Evolutionary conservation across 2,113 vertebrate genomes (phyloP).

Genomic region (Asarcornis scutulata): DNA sequence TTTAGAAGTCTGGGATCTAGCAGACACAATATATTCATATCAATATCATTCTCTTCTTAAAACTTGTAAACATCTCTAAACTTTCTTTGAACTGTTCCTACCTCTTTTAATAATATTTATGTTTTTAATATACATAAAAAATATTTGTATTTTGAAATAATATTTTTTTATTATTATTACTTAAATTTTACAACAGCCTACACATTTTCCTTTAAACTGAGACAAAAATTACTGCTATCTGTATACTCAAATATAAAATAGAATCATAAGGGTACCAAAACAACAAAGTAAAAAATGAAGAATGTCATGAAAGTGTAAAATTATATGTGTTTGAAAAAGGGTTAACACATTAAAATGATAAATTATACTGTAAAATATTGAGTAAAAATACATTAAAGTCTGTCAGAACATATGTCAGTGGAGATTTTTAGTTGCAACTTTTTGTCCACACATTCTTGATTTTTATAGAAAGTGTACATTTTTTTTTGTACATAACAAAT

Average conservation of each 20-base stretch:
- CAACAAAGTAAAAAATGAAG: accelerated
- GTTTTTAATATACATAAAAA: neutral
- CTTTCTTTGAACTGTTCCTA: neutral
- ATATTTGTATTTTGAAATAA: neutral
- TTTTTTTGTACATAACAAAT: neutral
- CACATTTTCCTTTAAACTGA: neutral
- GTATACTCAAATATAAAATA: neutral
- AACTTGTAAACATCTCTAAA: neutral
- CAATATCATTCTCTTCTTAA: neutral
- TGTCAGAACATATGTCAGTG: neutral
- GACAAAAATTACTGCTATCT: neutral
- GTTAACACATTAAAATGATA: neutral
- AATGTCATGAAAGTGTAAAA: neutral
- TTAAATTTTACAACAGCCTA: neutral
- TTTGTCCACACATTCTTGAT: neutral
- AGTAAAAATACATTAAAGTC: neutral
- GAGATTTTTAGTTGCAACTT: neutral
- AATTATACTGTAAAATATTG: neutral
- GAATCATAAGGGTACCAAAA: neutral
- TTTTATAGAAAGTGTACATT: neutral
- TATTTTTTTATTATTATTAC: neutral
- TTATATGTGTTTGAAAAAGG: neutral
- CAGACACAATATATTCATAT: neutral
- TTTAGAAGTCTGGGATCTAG: neutral
- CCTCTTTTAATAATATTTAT: neutral